Evolutionary conservation across 1,140 invertebrate genomes (phyloP).

Genomic region (Cylas formicarius): DNA sequence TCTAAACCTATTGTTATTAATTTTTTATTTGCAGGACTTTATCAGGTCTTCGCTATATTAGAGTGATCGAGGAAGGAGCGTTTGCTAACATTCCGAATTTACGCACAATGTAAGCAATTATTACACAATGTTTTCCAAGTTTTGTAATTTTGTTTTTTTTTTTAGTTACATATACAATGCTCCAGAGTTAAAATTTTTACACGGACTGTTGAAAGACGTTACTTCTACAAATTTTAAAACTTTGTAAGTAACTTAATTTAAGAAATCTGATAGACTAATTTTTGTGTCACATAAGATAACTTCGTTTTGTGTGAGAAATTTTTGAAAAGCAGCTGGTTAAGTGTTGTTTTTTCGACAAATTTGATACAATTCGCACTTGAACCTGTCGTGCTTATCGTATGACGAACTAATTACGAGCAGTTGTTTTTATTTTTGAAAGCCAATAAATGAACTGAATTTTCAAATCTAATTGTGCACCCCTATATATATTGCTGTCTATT

Average conservation of each 20-base stretch:
- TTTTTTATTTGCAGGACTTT: slow-evolving; percentile 39
- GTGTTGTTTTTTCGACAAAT: no score
- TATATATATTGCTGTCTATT: no score
- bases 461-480: no score
- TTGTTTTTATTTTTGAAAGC: no score
- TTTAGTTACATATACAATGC: slow-evolving; percentile 48
- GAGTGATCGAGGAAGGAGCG: slow-evolving; percentile 43
- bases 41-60: slow-evolving; percentile 41
- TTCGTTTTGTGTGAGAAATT: neutral
- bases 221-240: slow-evolving; percentile 42
- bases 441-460: no score
- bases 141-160: slow-evolving; percentile 16
- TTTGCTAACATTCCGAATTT: slow-evolving; percentile 43
- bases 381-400: no score
- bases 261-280: slow-evolving; percentile 1
- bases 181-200: slow-evolving; percentile 44
- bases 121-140: neutral
- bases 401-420: no score
- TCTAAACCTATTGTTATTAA: neutral
- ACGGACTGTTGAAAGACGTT: slow-evolving; percentile 41
- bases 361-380: no score
- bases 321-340: no score
- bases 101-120: slow-evolving; percentile 43
- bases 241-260: slow-evolving; percentile 44
- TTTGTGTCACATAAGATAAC: slow-evolving; percentile 9